Conservation (phyloP, 2,113 vertebrate genomes). For the Elgaria multicarinata region DNA sequence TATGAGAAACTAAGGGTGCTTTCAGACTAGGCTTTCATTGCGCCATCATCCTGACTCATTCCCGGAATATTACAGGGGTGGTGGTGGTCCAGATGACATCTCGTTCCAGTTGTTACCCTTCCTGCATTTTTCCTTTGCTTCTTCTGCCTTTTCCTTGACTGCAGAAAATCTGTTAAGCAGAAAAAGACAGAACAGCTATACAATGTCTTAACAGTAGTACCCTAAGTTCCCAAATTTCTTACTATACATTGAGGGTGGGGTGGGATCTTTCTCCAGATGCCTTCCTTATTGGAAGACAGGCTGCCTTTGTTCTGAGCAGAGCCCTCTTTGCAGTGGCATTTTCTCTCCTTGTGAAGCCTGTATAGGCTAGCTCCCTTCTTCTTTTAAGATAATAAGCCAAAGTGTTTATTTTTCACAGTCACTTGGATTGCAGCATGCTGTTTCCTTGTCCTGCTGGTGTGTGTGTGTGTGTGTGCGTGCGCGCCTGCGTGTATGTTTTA, state of each 20-base stretch:
- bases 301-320: neutral
- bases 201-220: neutral
- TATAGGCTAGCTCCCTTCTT: neutral
- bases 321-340: neutral
- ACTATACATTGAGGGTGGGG: neutral
- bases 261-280: neutral
- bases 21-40: too few species aligned
- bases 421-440: neutral
- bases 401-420: neutral
- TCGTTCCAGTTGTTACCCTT: too few species aligned
- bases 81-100: too few species aligned
- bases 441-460: neutral
- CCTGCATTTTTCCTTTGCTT: too few species aligned
- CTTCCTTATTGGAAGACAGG: neutral
- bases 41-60: too few species aligned
- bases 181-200: too few species aligned
- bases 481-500: too few species aligned
- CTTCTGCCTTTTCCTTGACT: too few species aligned
- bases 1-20: neutral
- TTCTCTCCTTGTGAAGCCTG: neutral
- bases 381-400: neutral
- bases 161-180: too few species aligned
- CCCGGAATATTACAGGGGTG: too few species aligned
- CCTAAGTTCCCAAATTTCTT: neutral
- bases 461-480: too few species aligned